phyloP scores from a whole-genome alignment of 1,140 invertebrate genomes.

The Ceratina calcarata region DNA sequence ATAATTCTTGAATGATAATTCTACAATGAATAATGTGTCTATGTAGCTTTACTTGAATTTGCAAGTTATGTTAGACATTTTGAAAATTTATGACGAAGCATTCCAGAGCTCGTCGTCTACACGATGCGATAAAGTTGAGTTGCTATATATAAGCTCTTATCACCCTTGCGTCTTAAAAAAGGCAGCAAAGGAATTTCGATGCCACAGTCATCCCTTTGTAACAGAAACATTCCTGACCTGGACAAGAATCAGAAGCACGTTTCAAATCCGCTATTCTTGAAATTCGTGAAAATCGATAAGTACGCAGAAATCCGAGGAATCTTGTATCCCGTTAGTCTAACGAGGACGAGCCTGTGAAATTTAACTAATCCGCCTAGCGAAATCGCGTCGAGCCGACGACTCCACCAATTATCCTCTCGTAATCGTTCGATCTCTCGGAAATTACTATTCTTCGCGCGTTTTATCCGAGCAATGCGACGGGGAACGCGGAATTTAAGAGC shows the following conservation, averaged over 20 bases:
- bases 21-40: neutral
- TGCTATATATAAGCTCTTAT: neutral
- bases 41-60: neutral
- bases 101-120: neutral
- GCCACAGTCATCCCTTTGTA: neutral
- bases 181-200: neutral
- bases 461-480: neutral
- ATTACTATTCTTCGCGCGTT: neutral
- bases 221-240: neutral
- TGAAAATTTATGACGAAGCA: neutral
- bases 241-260: neutral
- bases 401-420: neutral
- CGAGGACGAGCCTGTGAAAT: neutral
- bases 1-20: neutral
- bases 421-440: neutral
- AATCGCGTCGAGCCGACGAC: neutral
- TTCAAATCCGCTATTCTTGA: neutral
- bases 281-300: neutral
- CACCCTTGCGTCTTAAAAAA: neutral
- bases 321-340: neutral
- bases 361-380: neutral
- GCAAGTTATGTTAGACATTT: neutral
- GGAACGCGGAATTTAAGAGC: neutral
- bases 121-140: constrained; percentile 5
- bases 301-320: neutral